phyloP scores from a whole-genome alignment of 2,888 invertebrate species.

The Allygus modestus region DNA sequence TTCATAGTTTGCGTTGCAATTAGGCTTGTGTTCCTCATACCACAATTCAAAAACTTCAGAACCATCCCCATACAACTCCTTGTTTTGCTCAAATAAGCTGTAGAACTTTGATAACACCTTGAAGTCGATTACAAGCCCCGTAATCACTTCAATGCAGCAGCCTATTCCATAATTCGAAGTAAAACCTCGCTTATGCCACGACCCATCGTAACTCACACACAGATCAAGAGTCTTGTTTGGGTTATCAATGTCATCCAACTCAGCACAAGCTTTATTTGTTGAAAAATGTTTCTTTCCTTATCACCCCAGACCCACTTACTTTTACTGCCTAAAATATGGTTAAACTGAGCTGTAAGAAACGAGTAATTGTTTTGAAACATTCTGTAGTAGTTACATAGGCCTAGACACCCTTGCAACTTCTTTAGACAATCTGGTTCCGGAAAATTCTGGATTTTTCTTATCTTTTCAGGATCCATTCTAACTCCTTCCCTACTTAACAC shows the following conservation, averaged over 20 bases:
- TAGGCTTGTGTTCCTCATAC: not conserved
- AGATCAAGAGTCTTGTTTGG: constrained; percentile 40
- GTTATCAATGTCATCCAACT: constrained; percentile 15
- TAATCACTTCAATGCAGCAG: constrained; percentile 42
- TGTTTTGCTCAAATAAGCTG: constrained; percentile 11
- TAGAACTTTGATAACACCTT: constrained; percentile 40
- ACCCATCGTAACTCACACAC: constrained; percentile 38
- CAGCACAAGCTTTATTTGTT: constrained; percentile 35
- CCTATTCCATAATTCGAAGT: constrained; percentile 52
- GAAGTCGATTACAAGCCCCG: constrained; percentile 51
- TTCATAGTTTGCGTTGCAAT: constrained; percentile 45
- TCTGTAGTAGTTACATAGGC: no score
- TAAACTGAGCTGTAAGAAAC: no score
- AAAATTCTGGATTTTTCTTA: no score
- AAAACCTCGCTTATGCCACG: constrained; percentile 50
- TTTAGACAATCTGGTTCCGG: no score
- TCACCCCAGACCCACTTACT: no score
- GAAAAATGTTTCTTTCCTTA: no score
- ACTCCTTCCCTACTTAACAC: no score
- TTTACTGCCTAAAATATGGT: no score
- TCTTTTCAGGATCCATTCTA: no score
- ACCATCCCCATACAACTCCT: constrained; percentile 5
- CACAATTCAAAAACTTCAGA: constrained; percentile 9
- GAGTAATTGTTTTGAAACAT: no score
- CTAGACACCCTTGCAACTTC: no score